Evolutionary conservation across 2,113 vertebrate genomes (phyloP).

Genomic region (Tichodroma muraria): DNA sequence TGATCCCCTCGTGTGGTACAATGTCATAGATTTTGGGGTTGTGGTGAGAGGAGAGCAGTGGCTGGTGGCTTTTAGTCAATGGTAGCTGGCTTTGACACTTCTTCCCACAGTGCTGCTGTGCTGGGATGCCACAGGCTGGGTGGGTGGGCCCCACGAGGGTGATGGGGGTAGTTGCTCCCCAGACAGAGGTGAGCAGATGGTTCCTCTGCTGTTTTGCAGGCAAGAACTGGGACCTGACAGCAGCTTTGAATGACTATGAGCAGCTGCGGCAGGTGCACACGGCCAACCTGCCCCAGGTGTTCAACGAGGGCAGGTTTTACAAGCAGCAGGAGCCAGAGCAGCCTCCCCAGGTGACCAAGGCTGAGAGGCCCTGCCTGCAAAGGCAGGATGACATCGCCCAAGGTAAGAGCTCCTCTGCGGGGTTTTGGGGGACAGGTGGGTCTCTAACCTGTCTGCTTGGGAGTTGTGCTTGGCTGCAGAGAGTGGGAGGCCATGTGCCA

Average conservation of each 20-base stretch:
- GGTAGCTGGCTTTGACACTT: not conserved
- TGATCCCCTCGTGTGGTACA: not conserved
- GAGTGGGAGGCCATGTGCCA: not conserved
- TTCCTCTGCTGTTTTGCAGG: conserved; percentile 68
- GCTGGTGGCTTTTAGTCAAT: not conserved
- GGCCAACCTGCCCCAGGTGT: conserved; percentile 89
- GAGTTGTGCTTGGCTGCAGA: not conserved
- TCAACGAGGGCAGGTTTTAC: conserved; percentile 88
- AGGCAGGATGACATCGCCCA: conserved; percentile 89
- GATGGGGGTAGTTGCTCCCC: not conserved
- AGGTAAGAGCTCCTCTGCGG: conserved; percentile 62
- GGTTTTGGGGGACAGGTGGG: not conserved
- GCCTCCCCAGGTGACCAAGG: conserved; percentile 77
- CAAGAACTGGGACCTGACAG: conserved; percentile 98
- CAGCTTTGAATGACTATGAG: conserved; percentile 92
- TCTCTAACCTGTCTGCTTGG: not conserved
- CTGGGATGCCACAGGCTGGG: not conserved
- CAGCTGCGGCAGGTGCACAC: conserved; percentile 96
- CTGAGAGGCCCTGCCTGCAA: conserved; percentile 77
- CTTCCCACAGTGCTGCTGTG: not conserved
- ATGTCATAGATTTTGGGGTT: not conserved
- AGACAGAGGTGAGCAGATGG: not conserved
- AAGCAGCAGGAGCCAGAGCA: conserved; percentile 79
- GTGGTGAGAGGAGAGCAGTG: not conserved
- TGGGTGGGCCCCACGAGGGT: not conserved